Conservation (phyloP, 2,797 vertebrate genomes). For the Tinamus major region DNA sequence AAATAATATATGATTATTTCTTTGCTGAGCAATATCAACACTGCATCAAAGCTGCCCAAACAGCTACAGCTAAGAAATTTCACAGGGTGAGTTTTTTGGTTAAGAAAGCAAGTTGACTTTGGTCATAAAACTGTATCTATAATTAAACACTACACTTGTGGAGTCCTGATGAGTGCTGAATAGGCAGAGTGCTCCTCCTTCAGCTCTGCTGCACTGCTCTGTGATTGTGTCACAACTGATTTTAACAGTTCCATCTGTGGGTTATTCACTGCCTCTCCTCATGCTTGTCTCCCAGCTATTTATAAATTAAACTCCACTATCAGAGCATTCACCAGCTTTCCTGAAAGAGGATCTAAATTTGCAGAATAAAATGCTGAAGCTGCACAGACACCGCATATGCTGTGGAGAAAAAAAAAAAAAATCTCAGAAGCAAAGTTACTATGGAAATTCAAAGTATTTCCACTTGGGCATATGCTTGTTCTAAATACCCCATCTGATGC, state of each 20-base stretch:
- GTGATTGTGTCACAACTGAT: constrained; percentile 42
- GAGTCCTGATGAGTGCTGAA: constrained; percentile 29
- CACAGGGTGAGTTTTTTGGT: background rate
- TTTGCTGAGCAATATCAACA: background rate
- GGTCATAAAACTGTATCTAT: background rate
- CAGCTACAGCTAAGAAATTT: background rate
- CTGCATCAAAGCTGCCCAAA: constrained; percentile 31
- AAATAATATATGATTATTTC: constrained; percentile 51
- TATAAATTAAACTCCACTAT: constrained; percentile 53
- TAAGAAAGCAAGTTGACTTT: background rate
- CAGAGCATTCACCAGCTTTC: constrained; percentile 37
- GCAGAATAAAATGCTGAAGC: constrained; percentile 56
- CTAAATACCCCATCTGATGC: background rate
- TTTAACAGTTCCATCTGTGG: constrained; percentile 38
- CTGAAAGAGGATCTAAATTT: constrained; percentile 54
- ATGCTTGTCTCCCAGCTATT: constrained; percentile 32
- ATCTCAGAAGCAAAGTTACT: constrained; percentile 23
- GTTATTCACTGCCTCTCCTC: constrained; percentile 47
- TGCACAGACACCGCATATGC: background rate
- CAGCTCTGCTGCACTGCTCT: constrained; percentile 9
- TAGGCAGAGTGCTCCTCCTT: background rate
- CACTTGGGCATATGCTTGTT: constrained; percentile 28
- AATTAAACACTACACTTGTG: constrained; percentile 33
- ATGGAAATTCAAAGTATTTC: constrained; percentile 34
- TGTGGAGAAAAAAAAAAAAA: background rate